phyloP scores from a whole-genome alignment of 1,140 invertebrate genomes.

The Diuraphis noxia region DNA sequence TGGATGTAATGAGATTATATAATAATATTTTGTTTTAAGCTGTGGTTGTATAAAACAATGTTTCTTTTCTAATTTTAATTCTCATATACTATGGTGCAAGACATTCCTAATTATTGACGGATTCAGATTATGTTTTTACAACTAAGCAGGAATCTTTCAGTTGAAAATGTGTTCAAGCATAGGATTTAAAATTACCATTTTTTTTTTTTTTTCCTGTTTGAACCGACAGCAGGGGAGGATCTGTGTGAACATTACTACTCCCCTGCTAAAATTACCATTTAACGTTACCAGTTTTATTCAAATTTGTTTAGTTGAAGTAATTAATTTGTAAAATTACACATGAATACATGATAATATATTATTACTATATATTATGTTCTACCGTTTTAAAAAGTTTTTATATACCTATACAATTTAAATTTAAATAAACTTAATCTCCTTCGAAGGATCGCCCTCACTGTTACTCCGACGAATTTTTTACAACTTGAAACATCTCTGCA shows the following conservation, averaged over 20 bases:
- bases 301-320: not conserved
- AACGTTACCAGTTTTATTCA: not conserved
- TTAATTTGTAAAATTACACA: not conserved
- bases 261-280: too few species aligned
- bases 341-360: not conserved
- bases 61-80: too few species aligned
- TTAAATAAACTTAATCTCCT: not conserved
- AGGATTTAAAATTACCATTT: not conserved
- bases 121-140: too few species aligned
- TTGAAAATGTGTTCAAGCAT: too few species aligned
- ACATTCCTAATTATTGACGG: not conserved
- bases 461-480: not conserved
- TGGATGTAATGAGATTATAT: not conserved
- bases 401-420: not conserved
- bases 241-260: too few species aligned
- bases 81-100: not conserved
- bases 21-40: slow-evolving; percentile 5
- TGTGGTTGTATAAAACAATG: not conserved
- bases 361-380: not conserved
- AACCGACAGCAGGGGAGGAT: too few species aligned
- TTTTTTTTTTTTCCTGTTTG: too few species aligned
- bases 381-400: not conserved
- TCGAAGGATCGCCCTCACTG: not conserved
- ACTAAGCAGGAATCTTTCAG: not conserved
- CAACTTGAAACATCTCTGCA: not conserved